phyloP scores from a whole-genome alignment of 2,797 vertebrate species.

The Hozukius guyotensis region DNA sequence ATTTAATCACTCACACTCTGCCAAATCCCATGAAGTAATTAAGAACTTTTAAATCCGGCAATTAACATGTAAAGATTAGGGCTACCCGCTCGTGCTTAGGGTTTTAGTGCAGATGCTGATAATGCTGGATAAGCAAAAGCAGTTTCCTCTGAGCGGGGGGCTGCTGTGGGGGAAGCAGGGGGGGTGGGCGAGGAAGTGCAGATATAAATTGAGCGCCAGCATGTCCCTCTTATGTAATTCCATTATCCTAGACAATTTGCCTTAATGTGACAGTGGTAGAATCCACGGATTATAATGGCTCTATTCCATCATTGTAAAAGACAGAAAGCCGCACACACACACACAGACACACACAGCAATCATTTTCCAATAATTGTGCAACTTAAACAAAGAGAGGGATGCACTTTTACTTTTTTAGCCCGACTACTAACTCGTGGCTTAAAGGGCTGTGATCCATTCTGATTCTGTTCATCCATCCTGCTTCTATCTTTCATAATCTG shows the following conservation, averaged over 20 bases:
- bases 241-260: conserved; percentile 79
- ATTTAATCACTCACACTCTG: conserved; percentile 73
- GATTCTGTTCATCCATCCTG: not conserved
- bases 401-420: not conserved
- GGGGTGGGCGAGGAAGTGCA: conserved; percentile 24
- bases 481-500: not conserved
- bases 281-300: conserved; percentile 76
- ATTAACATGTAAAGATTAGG: conserved; percentile 80
- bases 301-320: conserved; percentile 67
- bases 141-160: conserved; percentile 54
- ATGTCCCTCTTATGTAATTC: conserved; percentile 79
- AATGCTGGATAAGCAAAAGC: conserved; percentile 78
- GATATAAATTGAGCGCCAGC: conserved; percentile 67
- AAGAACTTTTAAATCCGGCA: conserved; percentile 78
- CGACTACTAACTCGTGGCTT: not conserved
- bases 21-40: conserved; percentile 80
- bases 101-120: conserved; percentile 75
- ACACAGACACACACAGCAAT: not conserved
- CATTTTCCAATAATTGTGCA: conserved; percentile 40
- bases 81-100: conserved; percentile 56
- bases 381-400: not conserved
- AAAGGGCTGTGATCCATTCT: not conserved
- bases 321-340: conserved; percentile 4
- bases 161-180: conserved; percentile 26
- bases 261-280: conserved; percentile 74